Evolutionary conservation across 2,113 vertebrate species (phyloP).

Genomic region (Condylura cristata): DNA sequence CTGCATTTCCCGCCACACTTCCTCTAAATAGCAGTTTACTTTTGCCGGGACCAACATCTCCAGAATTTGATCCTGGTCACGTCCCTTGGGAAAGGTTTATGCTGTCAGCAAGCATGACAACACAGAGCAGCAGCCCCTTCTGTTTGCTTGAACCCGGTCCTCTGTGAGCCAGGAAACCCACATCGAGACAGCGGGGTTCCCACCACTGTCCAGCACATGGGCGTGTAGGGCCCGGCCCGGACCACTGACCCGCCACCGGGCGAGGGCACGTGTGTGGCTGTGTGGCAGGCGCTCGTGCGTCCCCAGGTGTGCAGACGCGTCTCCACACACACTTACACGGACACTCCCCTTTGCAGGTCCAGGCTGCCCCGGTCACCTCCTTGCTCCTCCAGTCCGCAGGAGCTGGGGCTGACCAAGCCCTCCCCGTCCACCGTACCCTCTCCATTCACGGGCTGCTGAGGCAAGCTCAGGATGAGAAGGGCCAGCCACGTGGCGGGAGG

Average conservation of each 20-base stretch:
- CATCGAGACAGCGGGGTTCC: background rate
- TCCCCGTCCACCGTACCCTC: background rate
- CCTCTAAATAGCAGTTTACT: background rate
- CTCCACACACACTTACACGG: background rate
- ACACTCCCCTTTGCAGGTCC: background rate
- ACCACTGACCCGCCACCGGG: rapidly evolving
- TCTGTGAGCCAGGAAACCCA: background rate
- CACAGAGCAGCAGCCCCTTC: background rate
- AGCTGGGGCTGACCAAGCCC: background rate
- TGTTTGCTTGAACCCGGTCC: background rate
- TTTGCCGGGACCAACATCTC: background rate
- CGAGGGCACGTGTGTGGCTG: background rate
- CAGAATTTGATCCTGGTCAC: background rate
- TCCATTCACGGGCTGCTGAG: background rate
- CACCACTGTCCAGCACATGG: background rate
- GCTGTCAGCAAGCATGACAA: background rate
- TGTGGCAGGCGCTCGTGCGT: background rate
- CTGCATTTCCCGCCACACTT: background rate
- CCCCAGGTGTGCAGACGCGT: background rate
- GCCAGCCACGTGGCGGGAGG: background rate
- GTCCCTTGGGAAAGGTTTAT: background rate
- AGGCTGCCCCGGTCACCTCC: background rate
- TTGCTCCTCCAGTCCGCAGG: background rate
- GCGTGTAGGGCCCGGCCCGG: rapidly evolving
- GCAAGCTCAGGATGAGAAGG: background rate